Evolutionary conservation across 2,888 invertebrate species (phyloP), one percentile per base, ranked within the genome.

Genomic region (Melolontha melolontha): DNA sequence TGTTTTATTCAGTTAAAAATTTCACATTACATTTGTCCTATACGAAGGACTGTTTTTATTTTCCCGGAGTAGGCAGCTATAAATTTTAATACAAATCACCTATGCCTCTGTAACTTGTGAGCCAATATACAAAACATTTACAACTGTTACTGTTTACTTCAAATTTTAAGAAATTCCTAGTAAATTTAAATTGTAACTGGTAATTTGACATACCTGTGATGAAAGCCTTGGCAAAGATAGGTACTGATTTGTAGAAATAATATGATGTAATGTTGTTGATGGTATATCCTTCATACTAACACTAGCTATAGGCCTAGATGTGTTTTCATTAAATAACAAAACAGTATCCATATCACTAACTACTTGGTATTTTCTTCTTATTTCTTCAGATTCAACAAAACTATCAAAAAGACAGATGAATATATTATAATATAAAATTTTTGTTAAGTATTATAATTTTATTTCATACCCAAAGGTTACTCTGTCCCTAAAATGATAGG

Each of bases 251-350:
- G 92, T 90, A 66, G 93, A 91, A 67, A 98, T 92, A 64, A 97
- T 89, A 81, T 97, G 94, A 72, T 92, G 92, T 81, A 98, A 87
- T 0, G 95, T 94, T 76, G 92, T 90, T 27, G 93, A 91, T 10
- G 96, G 93, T 79, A 98, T 93, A 82, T 96, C 95, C 51, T 92
- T 89, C 91, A 97, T 96, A 75, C 92, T 92, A 71, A 96, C 89
- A 71, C 93, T 93, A 40, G 95, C 96, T 68, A 92, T 92, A 0
- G 96, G 94, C 75, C 91, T 88, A 11, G 88, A 85, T 2, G 88
- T 87, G 79, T 93, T 92, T 80, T 98, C 98, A 83, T 97, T 96
- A 80, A 98, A 94, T 68, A 98, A 85, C 72, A 97, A 87, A 78
- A 98, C 87, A 0, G 92, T 91, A 77, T 95, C 94, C 82, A 91